Evolutionary conservation across 37 sponge, comb jelly and placozoan species (phyloP).

Genomic region (Mnemiopsis leidyi): DNA sequence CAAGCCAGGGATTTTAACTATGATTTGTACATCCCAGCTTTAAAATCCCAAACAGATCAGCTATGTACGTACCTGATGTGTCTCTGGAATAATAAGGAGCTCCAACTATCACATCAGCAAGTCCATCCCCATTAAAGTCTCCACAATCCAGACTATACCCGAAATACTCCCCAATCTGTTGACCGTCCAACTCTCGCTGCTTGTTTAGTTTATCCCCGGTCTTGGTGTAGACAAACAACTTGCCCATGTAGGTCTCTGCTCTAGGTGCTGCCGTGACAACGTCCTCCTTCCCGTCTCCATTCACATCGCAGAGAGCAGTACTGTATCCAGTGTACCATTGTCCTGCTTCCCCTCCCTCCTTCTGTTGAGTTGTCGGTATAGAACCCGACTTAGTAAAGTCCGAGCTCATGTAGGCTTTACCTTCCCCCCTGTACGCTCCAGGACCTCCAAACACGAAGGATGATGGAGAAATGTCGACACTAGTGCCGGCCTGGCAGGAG

Average conservation of each 20-base stretch:
- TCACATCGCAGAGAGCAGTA: neutral
- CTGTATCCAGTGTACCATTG: neutral
- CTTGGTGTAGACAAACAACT: neutral
- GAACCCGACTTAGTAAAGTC: neutral
- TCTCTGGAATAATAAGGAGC: conserved; percentile 21
- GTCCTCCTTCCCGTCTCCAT: neutral
- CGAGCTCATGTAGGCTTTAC: neutral
- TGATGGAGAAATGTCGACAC: neutral
- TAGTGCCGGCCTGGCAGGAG: neutral
- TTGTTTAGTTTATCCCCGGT: neutral
- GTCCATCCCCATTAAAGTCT: neutral
- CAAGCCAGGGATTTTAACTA: too few species aligned
- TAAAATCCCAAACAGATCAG: neutral
- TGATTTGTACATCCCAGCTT: neutral
- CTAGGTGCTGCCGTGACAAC: neutral
- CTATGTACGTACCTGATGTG: neutral
- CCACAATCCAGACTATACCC: conserved; percentile 8
- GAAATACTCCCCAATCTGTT: conserved; percentile 11
- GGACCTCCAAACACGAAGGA: conserved; percentile 11
- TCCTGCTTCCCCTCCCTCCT: neutral
- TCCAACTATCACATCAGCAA: conserved; percentile 10
- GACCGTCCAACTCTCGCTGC: neutral
- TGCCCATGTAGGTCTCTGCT: conserved; percentile 14
- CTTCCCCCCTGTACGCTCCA: neutral
- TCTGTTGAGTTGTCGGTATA: neutral